Conservation (phyloP, 2,113 vertebrate genomes). For the Mus musculus region GRCm39 chr8:42801501-42802000, state of each 20-base stretch:
- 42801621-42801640: slow-evolving; percentile 74
- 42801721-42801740: slow-evolving; percentile 62
- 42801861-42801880: slow-evolving; percentile 43
- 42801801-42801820: slow-evolving; percentile 62
- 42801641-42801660: slow-evolving; percentile 64
- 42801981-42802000: not conserved
- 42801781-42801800: slow-evolving; percentile 53
- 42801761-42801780: slow-evolving; percentile 66
- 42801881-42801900: slow-evolving; percentile 52
- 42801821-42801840: slow-evolving; percentile 31
- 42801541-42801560: slow-evolving; percentile 54
- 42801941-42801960: not conserved
- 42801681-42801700: slow-evolving; percentile 46
- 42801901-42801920: not conserved
- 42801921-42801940: not conserved
- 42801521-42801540: not conserved
- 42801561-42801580: not conserved
- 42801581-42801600: not conserved
- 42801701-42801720: not conserved
- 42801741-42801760: slow-evolving; percentile 72
- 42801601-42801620: slow-evolving; percentile 42
- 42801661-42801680: slow-evolving; percentile 54
- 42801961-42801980: not conserved
- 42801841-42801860: slow-evolving; percentile 70
- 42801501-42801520: not conserved